Evolutionary conservation across 2,113 vertebrate species (phyloP).

Genomic region (Lepisosteus osseus): DNA sequence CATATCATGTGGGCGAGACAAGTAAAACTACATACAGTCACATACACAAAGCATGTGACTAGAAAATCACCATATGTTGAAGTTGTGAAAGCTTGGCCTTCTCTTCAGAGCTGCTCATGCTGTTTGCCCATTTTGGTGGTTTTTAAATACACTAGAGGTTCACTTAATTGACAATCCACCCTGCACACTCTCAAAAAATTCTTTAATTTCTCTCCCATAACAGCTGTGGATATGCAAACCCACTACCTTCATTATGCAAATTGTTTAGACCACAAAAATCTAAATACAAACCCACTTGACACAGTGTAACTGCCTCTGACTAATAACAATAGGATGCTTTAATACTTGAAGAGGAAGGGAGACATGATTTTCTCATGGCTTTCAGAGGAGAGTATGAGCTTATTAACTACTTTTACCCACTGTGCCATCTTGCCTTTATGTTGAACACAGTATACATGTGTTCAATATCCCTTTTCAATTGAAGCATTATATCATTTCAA

Average conservation of each 20-base stretch:
- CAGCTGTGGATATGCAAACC: constrained; percentile 6
- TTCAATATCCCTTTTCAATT: no score
- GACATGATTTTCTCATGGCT: no score
- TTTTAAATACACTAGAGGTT: constrained; percentile 3
- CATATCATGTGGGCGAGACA: no score
- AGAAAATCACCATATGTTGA: constrained; percentile 5
- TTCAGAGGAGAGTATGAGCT: no score
- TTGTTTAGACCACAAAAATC: not conserved
- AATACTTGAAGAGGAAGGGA: no score
- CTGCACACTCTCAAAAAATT: not conserved
- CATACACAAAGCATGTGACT: not conserved
- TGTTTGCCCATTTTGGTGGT: not conserved
- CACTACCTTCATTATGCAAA: not conserved
- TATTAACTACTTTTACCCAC: no score
- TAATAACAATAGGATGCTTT: no score
- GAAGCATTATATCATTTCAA: no score
- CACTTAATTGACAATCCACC: not conserved
- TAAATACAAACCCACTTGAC: not conserved
- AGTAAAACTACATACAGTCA: no score
- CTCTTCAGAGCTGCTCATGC: not conserved
- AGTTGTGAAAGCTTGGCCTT: not conserved
- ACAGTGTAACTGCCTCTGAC: no score
- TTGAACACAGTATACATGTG: no score
- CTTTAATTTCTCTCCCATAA: constrained; percentile 10
- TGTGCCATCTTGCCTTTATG: no score